Evolutionary conservation across 35 echinoderm and acorn worm genomes (phyloP), one percentile per base, ranked within the genome.

Genomic region (Anneissia japonica): DNA sequence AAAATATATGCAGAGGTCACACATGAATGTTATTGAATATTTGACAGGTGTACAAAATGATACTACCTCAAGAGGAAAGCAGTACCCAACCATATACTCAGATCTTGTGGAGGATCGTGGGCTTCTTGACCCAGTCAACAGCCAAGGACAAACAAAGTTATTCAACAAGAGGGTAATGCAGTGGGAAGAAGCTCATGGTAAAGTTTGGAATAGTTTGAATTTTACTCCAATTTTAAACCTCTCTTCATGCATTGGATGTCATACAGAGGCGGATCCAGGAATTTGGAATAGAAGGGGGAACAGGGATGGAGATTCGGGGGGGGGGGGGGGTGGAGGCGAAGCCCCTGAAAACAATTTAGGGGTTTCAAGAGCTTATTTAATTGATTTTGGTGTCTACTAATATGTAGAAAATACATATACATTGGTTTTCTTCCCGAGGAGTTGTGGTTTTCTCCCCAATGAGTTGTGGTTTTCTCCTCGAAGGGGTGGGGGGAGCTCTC

Each of bases 41-140:
- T 31, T 84, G 74, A 84, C 36, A 93, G 92, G 90, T 90, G 88
- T 93, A 17, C 46, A 43, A 29, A 32, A 78, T 7, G 87, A 93
- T 82, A 26, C 28, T 41, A 37, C 75, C 76, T 83, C 51, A 2
- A 30, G 35, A 17, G 64, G 78, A 4, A 76, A 26, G 11, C 92
- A 93, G 72, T 90, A 41, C 40, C 92, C 92, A 46, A 55, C 87
- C 11, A 1, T 93, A 1, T 21, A 26, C 26, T 84, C 80, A 31
- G 84, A 90, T 75, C 82, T 93, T 31, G 90, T 30, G 14, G 79
- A 87, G 46, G 9, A 16, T 39, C 82, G 87, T 10, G 43, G 87
- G 23, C 51, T 93, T 23, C 0, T 23, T 31, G 92, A 93, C 78
- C 64, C 73, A 0, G 87, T 93, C 7, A 36, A 74, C 13, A 78